Evolutionary conservation across 2,797 vertebrate genomes (phyloP), one percentile per base, ranked within the genome.

Genomic region (Phaenicophaeus curvirostris): DNA sequence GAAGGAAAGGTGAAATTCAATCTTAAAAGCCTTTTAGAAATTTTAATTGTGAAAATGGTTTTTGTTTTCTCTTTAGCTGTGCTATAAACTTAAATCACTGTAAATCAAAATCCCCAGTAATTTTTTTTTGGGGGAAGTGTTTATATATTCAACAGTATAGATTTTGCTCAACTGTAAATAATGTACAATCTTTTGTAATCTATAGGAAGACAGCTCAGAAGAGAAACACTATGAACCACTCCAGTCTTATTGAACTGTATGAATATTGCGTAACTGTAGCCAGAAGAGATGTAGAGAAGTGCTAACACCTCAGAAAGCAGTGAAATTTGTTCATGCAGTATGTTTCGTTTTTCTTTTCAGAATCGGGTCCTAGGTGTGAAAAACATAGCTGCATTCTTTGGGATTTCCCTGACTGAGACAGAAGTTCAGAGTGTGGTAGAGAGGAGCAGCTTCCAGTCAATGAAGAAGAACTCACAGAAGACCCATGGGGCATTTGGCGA

Each of bases 371-470:
- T 88, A 21, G 90, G 94, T 18, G 67, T 98, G 58, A 97, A 93
- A 74, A 95, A 94, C 58, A 98, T 98, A 89, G 93, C 97, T 72
- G 51, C 74, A 14, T 98, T 98, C 96, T 96, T 98, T 3, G 97
- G 96, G 39, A 95, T 98, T 80, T 59, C 25, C 16, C 93, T 98
- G 96, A 97, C 90, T n/a, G 97, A 98, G 9, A 86, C 93, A 76
- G 96, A 98, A 65, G 80, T 98, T 68, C 95, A 97, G 87, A 55
- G 15, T 39, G 96, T 98, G 16, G 73, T 96, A 27, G 93, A 94
- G 33, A 95, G 96, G 15, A 97, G 97, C 72, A 98, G 96, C 11
- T 98, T 98, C 84, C 90, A 83, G 15, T 89, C 97, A 8, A 98
- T 98, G 98, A 96, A 97, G 93, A 94, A 97, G 33, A 98, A 95